Evolutionary conservation across 2,113 vertebrate genomes (phyloP).

Genomic region (Pyrgilauda ruficollis): DNA sequence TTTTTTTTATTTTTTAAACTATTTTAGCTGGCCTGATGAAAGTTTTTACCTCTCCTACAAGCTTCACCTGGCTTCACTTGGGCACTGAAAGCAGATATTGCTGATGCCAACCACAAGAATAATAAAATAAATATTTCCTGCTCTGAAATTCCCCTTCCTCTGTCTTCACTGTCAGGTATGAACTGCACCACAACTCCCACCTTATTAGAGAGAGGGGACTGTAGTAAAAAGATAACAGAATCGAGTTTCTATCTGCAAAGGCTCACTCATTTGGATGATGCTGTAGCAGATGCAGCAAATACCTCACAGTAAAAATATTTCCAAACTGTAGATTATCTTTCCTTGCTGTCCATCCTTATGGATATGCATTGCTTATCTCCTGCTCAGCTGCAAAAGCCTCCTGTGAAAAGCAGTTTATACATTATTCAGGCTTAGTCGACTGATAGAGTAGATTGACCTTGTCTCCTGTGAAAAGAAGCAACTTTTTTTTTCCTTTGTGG

Average conservation of each 20-base stretch:
- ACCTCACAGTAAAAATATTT: slow-evolving; percentile 42
- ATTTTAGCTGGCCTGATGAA: neutral
- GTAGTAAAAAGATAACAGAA: neutral
- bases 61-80: neutral
- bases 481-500: slow-evolving; percentile 11
- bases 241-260: neutral
- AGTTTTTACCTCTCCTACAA: neutral
- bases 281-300: neutral
- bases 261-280: neutral
- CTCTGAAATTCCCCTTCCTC: neutral
- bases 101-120: neutral
- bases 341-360: neutral
- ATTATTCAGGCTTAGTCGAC: slow-evolving; percentile 48
- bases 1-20: neutral
- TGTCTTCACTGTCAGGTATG: neutral
- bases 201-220: neutral
- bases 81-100: neutral
- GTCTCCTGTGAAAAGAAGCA: slow-evolving; percentile 45
- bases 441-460: slow-evolving; percentile 54
- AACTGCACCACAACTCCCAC: neutral
- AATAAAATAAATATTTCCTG: neutral
- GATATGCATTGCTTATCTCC: slow-evolving; percentile 14
- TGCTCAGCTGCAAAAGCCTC: neutral
- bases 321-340: slow-evolving; percentile 22
- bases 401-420: slow-evolving; percentile 35